These are phyloP conservation scores for Carpatolechia fugitivella DNA, from an alignment of 2,888 invertebrate species.

Conservation along the genomic window DNA sequence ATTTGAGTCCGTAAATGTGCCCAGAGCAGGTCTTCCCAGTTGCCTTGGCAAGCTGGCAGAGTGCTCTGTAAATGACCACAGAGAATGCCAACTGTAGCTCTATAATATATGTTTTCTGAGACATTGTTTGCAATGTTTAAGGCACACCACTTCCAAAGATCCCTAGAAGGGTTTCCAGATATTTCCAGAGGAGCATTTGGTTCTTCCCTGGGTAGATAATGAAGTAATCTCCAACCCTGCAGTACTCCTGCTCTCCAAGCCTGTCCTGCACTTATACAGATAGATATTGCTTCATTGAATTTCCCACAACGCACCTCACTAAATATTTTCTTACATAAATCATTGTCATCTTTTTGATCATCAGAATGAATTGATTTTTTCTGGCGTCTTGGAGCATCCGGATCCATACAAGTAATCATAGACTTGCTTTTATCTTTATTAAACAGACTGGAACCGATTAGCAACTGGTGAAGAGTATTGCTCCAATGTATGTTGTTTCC, in stretches of 20 bases:
- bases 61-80: conserved; percentile 90
- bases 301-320: conserved; percentile 91
- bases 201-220: conserved; percentile 88
- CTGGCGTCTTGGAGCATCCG: conserved; percentile 92
- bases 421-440: conserved; percentile 65
- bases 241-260: conserved; percentile 94
- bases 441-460: conserved; percentile 71
- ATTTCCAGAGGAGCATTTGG: conserved; percentile 75
- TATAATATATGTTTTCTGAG: conserved; percentile 76
- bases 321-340: conserved; percentile 81
- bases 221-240: conserved; percentile 93
- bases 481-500: conserved; percentile 91
- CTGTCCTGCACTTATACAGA: conserved; percentile 93
- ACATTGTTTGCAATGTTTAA: conserved; percentile 80
- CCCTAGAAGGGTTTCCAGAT: conserved; percentile 90
- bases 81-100: conserved; percentile 86
- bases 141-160: conserved; percentile 88
- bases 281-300: conserved; percentile 89
- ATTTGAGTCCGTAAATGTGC: conserved; percentile 90
- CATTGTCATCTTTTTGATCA: conserved; percentile 87
- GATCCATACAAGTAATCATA: conserved; percentile 87
- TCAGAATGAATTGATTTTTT: conserved; percentile 89
- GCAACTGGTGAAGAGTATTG: conserved; percentile 90
- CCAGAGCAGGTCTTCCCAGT: conserved; percentile 96
- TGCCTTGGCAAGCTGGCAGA: conserved; percentile 85